These are phyloP conservation scores for Amphipoea oculea DNA, from an alignment of 2,888 invertebrate genomes.

Conservation along the genomic window DNA sequence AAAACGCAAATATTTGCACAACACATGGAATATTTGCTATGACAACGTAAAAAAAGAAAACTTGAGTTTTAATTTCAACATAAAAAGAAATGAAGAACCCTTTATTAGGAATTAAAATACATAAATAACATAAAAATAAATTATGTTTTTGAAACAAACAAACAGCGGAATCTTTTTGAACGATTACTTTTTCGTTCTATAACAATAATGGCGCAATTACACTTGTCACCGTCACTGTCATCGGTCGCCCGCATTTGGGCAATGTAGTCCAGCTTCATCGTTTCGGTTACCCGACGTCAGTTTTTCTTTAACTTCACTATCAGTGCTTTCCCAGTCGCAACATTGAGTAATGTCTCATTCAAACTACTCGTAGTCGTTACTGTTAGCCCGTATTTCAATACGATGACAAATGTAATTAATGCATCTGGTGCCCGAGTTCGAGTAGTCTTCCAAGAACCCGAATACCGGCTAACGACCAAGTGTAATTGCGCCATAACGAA, in stretches of 20 bases:
- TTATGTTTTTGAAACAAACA: neutral
- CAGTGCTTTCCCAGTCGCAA: neutral
- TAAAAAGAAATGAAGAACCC: neutral
- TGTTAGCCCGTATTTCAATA: neutral
- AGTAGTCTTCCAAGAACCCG: neutral
- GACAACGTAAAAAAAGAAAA: neutral
- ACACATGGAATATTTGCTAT: neutral
- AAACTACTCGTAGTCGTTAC: neutral
- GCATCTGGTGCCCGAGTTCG: neutral
- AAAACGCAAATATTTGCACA: neutral
- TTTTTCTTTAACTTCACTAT: neutral
- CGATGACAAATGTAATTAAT: neutral
- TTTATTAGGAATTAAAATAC: neutral
- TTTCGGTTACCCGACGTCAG: neutral
- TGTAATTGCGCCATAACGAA: neutral
- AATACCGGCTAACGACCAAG: neutral
- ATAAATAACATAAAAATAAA: neutral
- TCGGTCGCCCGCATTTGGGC: neutral
- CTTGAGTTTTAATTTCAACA: neutral
- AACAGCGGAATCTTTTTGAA: neutral
- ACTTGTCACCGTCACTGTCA: neutral
- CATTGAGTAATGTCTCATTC: neutral
- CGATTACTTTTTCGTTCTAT: neutral
- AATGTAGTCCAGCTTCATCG: neutral
- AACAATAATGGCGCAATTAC: neutral